phyloP scores from a whole-genome alignment of 2,888 invertebrate species.

The Pilophorus perplexus region DNA sequence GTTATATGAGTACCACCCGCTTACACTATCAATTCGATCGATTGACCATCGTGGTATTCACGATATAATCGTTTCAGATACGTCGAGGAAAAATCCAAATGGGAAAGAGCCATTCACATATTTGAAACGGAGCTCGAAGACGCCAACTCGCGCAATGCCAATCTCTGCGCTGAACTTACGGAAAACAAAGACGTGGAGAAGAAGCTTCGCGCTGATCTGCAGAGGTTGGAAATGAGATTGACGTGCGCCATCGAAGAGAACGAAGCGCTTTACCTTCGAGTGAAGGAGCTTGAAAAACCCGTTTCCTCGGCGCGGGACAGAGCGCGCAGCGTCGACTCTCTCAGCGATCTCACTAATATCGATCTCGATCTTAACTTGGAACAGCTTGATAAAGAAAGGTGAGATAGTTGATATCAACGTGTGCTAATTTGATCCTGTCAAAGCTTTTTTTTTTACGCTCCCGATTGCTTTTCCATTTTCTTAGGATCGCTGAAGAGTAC shows the following conservation, averaged over 20 bases:
- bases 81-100: slow-evolving; percentile 61
- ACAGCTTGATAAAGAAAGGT: slow-evolving; percentile 65
- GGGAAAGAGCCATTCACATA: slow-evolving; percentile 62
- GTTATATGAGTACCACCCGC: no score
- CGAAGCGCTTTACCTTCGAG: slow-evolving; percentile 66
- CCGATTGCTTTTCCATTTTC: background rate
- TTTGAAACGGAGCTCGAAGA: slow-evolving; percentile 68
- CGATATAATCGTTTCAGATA: no score
- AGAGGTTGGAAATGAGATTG: slow-evolving; percentile 48
- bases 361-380: slow-evolving; percentile 73
- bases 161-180: slow-evolving; percentile 64
- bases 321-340: slow-evolving; percentile 70
- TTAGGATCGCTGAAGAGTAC: slow-evolving; percentile 73
- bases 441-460: no score
- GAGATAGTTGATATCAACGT: no score
- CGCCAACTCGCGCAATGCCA: slow-evolving; percentile 64
- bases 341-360: slow-evolving; percentile 76
- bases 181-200: slow-evolving; percentile 57
- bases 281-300: slow-evolving; percentile 69
- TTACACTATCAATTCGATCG: no score
- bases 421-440: no score
- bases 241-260: slow-evolving; percentile 67
- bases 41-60: no score
- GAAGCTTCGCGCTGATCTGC: slow-evolving; percentile 44
- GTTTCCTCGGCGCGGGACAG: slow-evolving; percentile 58